A percentile compares a stretch with the other conserved stretches of the same genome.
Conservation (phyloP, 35 echinoderm and acorn worm genomes). For the Heliocidaris tuberculata region DNA sequence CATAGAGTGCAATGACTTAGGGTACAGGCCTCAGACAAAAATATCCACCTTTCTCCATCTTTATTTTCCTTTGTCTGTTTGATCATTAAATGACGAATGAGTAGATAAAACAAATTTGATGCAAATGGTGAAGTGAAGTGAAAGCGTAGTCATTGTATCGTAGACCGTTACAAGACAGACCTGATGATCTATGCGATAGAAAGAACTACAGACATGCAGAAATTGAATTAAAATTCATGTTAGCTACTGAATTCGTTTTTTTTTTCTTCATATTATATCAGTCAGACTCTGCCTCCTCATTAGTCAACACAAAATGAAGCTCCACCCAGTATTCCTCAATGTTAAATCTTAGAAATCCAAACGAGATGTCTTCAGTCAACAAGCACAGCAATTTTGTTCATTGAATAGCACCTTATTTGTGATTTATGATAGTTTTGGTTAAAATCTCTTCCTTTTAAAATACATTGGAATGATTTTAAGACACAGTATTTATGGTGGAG, state of each 20-base stretch:
- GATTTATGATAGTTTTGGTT: too few species aligned
- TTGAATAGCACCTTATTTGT: too few species aligned
- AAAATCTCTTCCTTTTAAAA: too few species aligned
- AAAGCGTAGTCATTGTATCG: neutral
- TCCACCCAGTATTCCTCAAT: too few species aligned
- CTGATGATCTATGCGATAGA: neutral
- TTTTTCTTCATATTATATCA: too few species aligned
- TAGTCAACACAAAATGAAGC: too few species aligned
- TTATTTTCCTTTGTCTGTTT: neutral
- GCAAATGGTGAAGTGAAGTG: neutral
- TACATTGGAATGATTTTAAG: too few species aligned
- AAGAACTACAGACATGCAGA: neutral
- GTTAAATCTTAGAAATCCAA: too few species aligned
- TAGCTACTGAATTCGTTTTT: neutral
- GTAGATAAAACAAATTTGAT: neutral
- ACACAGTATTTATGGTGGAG: neutral
- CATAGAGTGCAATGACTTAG: constrained; percentile 7
- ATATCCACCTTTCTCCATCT: neutral
- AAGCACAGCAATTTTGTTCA: too few species aligned
- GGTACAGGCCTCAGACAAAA: neutral
- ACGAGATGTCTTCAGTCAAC: too few species aligned
- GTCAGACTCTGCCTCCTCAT: too few species aligned
- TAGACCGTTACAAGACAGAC: too few species aligned
- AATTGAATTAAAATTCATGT: neutral
- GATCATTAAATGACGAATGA: neutral